Percentiles rank a stretch among this genome's conserved stretches.
phyloP scores from a whole-genome alignment of 2,113 vertebrate genomes.

The Eleginops maclovinus region DNA sequence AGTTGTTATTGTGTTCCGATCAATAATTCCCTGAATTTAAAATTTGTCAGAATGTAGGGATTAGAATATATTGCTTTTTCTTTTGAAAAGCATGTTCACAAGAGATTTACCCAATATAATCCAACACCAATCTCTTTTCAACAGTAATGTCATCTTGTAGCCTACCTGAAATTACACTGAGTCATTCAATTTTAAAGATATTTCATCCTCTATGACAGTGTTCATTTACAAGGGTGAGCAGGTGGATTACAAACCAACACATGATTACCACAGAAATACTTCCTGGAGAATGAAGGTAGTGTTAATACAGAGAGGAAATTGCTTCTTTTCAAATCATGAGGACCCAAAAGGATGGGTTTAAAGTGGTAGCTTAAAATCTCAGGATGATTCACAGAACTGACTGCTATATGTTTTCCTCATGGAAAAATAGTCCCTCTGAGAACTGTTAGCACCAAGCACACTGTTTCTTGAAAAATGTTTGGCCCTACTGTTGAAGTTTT shows the following conservation, averaged over 20 bases:
- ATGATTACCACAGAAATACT: not conserved
- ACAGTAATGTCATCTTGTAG: not conserved
- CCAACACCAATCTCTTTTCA: not conserved
- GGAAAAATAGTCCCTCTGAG: not conserved
- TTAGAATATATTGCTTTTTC: slow-evolving; percentile 14
- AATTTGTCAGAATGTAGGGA: slow-evolving; percentile 1
- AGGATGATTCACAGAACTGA: not conserved
- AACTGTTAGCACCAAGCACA: not conserved
- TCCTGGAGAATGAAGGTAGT: not conserved
- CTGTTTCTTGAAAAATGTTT: not conserved
- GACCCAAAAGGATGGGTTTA: not conserved
- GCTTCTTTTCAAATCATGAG: not conserved
- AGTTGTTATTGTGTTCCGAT: slow-evolving; percentile 37
- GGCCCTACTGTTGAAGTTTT: too few relatives aligned
- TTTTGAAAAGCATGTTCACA: not conserved
- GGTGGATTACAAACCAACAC: slow-evolving; percentile 8
- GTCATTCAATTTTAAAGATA: not conserved
- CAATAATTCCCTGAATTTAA: slow-evolving; percentile 13
- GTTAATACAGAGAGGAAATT: not conserved
- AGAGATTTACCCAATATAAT: slow-evolving; percentile 1
- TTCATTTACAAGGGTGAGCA: not conserved
- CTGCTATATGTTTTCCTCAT: not conserved
- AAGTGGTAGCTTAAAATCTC: not conserved
- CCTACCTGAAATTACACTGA: not conserved
- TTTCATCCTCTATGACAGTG: not conserved